These are phyloP conservation scores for Coracias cyanogaster DNA, from an alignment of 2,797 vertebrate genomes.

Conservation along the genomic window DNA sequence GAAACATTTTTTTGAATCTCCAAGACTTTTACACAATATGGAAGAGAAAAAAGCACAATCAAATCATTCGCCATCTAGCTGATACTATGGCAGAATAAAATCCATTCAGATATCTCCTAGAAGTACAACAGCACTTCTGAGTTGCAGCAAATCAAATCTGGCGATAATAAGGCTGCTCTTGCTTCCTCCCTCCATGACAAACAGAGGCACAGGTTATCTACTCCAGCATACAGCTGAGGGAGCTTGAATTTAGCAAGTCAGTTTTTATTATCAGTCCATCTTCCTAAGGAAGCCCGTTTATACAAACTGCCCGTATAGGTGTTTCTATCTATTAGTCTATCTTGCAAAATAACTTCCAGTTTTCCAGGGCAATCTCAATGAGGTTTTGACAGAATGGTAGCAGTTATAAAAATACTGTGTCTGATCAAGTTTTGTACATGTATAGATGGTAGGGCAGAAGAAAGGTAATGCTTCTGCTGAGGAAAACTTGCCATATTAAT, in stretches of 20 bases:
- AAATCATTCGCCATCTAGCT: constrained; percentile 5
- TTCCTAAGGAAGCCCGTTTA: background rate
- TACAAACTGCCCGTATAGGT: background rate
- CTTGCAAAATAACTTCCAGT: background rate
- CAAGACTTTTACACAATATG: background rate
- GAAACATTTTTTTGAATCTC: background rate
- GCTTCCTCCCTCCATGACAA: background rate
- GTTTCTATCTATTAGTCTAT: background rate
- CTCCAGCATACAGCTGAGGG: background rate
- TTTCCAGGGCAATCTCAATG: background rate
- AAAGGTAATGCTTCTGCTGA: background rate
- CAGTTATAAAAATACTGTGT: background rate
- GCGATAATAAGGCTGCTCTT: background rate
- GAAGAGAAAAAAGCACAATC: background rate
- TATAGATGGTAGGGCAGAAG: background rate
- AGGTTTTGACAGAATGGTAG: background rate
- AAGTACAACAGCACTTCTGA: background rate
- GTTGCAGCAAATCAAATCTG: background rate
- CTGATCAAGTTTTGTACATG: background rate
- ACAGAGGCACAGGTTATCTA: background rate
- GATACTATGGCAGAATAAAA: constrained; percentile 23
- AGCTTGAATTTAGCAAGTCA: constrained; percentile 15
- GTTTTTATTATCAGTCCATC: background rate
- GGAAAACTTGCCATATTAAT: background rate
- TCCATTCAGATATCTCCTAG: constrained; percentile 9